Evolutionary conservation across 2,888 invertebrate genomes (phyloP).

Genomic region (Stramonita haemastoma): DNA sequence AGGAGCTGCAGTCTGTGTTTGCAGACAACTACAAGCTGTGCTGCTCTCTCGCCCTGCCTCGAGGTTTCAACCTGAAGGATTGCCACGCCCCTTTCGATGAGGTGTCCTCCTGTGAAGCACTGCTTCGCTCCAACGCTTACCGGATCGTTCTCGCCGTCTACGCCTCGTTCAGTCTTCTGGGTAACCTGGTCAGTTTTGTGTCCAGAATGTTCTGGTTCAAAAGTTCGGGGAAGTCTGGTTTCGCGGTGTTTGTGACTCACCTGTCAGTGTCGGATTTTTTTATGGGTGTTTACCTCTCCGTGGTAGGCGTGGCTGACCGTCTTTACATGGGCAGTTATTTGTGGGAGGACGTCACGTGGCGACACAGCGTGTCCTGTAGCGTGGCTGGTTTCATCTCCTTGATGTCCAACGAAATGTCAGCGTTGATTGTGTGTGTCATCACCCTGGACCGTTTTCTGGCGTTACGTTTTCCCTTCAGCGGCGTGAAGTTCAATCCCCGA

Average conservation of each 20-base stretch:
- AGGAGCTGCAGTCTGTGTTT: not conserved
- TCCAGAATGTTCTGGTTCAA: not conserved
- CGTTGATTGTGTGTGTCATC: slow-evolving; percentile 21
- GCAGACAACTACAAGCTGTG: slow-evolving; percentile 42
- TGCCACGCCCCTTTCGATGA: slow-evolving; percentile 14
- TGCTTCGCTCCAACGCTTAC: not conserved
- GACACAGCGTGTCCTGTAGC: not conserved
- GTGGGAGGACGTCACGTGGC: slow-evolving; percentile 25
- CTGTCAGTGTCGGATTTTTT: slow-evolving; percentile 3
- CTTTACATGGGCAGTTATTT: not conserved
- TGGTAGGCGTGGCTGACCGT: slow-evolving; percentile 19
- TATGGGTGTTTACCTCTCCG: slow-evolving; percentile 17
- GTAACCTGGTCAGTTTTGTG: slow-evolving; percentile 11
- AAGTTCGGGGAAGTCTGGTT: slow-evolving; percentile 1
- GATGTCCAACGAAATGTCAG: slow-evolving; percentile 24
- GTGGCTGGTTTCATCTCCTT: slow-evolving; percentile 26
- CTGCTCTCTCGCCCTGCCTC: slow-evolving; percentile 24
- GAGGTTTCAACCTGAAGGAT: not conserved
- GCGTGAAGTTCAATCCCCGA: not conserved
- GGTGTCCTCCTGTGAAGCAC: slow-evolving; percentile 18
- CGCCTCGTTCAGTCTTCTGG: not conserved
- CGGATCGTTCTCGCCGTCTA: not conserved
- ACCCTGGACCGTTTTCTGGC: slow-evolving; percentile 14
- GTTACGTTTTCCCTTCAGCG: not conserved
- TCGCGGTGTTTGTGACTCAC: slow-evolving; percentile 18